phyloP scores from a whole-genome alignment of 2,113 vertebrate species.

The Ctenodactylus gundi region DNA sequence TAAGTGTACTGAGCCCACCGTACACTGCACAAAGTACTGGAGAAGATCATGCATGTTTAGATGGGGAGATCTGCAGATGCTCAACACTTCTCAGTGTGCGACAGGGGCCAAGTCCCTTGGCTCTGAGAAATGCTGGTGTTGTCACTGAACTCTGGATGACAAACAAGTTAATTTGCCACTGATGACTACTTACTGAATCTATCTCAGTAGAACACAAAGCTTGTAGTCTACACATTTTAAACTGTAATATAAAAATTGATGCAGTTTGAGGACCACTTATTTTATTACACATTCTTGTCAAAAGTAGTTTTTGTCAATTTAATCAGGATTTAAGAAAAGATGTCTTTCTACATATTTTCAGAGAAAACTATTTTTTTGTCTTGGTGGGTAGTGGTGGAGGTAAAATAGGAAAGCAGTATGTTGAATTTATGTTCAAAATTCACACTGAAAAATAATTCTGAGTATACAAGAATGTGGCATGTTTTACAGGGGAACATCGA shows the following conservation, averaged over 20 bases:
- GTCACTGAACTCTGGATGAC: neutral
- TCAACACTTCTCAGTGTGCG: neutral
- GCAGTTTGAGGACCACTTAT: neutral
- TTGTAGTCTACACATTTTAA: constrained; percentile 1
- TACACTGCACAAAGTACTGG: constrained; percentile 56
- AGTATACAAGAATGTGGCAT: neutral
- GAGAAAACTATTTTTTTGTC: constrained; percentile 9
- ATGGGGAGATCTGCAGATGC: neutral
- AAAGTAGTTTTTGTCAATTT: neutral
- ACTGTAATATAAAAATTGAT: neutral
- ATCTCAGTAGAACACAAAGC: neutral
- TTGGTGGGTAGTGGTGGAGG: neutral
- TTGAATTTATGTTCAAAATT: constrained; percentile 1
- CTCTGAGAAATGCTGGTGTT: neutral
- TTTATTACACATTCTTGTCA: neutral
- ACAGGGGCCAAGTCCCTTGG: constrained; percentile 20
- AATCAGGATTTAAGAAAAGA: constrained; percentile 36
- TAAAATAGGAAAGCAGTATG: neutral
- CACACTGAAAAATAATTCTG: neutral
- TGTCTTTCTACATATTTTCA: constrained; percentile 18
- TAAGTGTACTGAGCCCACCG: constrained; percentile 48
- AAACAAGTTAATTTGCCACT: constrained; percentile 26
- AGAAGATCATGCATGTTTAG: constrained; percentile 59
- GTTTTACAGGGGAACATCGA: constrained; percentile 17
- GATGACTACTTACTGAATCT: neutral